These are phyloP conservation scores for Phragmatobia fuliginosa DNA, from an alignment of 2,888 invertebrate species.

Conservation along the genomic window DNA sequence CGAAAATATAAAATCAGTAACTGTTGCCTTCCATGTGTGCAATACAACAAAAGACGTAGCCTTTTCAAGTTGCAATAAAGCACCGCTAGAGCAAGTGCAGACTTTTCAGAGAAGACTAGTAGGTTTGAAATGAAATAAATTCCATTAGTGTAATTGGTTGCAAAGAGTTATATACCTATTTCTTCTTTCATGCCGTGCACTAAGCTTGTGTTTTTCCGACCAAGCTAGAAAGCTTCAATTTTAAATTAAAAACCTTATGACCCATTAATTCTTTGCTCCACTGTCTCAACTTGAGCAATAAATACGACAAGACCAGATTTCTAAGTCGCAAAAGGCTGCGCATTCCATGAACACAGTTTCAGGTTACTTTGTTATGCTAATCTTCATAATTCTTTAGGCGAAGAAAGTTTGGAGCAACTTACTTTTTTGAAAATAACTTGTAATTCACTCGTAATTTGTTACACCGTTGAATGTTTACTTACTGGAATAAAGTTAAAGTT, in stretches of 20 bases:
- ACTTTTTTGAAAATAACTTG: conserved; percentile 83
- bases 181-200: conserved; percentile 24
- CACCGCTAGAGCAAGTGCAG: conserved; percentile 48
- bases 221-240: conserved; percentile 5
- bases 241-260: conserved; percentile 24
- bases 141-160: conserved; percentile 82
- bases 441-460: conserved; percentile 82
- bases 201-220: conserved; percentile 1
- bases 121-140: conserved; percentile 78
- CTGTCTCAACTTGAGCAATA: conserved; percentile 43
- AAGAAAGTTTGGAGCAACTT: conserved; percentile 76
- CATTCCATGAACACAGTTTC: conserved; percentile 79
- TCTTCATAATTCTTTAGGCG: conserved; percentile 85
- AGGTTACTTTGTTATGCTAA: conserved; percentile 86
- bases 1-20: not conserved
- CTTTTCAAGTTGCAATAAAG: conserved; percentile 50
- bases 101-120: conserved; percentile 33
- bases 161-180: conserved; percentile 65
- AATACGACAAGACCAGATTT: conserved; percentile 63
- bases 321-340: conserved; percentile 72
- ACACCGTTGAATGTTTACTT: conserved; percentile 69
- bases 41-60: conserved; percentile 40
- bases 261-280: conserved; percentile 31
- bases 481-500: conserved; percentile 51
- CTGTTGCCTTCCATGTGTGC: not conserved